Percentiles rank a stretch among this genome's conserved stretches.
Conservation (phyloP, 2,113 vertebrate species). For the Callopanchax toddi region DNA sequence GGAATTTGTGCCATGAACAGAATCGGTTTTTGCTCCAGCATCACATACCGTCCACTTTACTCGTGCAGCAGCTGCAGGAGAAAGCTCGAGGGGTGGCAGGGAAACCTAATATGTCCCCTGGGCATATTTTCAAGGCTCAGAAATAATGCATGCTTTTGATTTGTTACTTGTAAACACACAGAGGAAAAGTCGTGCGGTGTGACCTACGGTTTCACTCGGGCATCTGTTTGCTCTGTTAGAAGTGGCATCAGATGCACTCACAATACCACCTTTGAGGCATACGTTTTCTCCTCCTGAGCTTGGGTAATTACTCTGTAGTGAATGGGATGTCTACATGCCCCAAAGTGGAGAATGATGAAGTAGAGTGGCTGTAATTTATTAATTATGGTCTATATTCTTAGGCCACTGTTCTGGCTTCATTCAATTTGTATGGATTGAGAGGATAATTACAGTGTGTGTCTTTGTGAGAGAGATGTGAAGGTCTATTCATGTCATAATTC, state of each 20-base stretch:
- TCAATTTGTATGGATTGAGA: constrained; percentile 76
- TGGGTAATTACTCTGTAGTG: constrained; percentile 61
- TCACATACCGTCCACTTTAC: constrained; percentile 14
- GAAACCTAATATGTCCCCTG: constrained; percentile 68
- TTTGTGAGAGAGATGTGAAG: constrained; percentile 27
- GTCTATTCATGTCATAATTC: constrained; percentile 52
- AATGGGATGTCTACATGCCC: constrained; percentile 63
- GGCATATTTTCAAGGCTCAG: constrained; percentile 74
- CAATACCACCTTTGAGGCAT: constrained; percentile 32
- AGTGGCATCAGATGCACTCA: constrained; percentile 51
- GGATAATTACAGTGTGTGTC: constrained; percentile 60
- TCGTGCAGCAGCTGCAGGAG: constrained; percentile 70
- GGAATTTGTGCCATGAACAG: constrained; percentile 3
- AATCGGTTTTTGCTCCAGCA: neutral
- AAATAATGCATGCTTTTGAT: constrained; percentile 79
- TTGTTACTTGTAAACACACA: constrained; percentile 76
- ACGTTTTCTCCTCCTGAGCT: constrained; percentile 20
- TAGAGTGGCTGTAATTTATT: constrained; percentile 79
- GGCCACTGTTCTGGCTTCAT: constrained; percentile 71
- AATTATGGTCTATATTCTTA: constrained; percentile 79
- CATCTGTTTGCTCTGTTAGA: constrained; percentile 58
- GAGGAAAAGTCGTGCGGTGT: constrained; percentile 61
- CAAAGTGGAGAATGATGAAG: constrained; percentile 76
- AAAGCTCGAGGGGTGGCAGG: constrained; percentile 46
- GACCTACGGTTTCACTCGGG: constrained; percentile 44